Percentiles rank a stretch among this genome's conserved stretches.
These are phyloP conservation scores for Characodon lateralis DNA, from an alignment of 2,797 vertebrate species.

Conservation along the genomic window DNA sequence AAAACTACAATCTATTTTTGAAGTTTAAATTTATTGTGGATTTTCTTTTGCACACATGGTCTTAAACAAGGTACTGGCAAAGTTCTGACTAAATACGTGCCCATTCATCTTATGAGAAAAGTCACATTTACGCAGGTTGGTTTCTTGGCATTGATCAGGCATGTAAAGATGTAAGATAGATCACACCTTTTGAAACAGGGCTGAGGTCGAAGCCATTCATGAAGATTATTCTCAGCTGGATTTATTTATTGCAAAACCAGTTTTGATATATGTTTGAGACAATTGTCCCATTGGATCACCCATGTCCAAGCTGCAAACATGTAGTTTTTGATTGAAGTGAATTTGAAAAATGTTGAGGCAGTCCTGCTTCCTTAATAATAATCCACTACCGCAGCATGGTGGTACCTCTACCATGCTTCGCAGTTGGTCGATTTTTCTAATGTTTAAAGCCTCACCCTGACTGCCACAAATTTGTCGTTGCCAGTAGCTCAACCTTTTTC, in stretches of 20 bases:
- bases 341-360: not conserved
- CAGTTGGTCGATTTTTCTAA: too few species aligned
- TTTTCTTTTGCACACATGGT: not conserved
- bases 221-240: not conserved
- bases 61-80: not conserved
- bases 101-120: not conserved
- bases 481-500: not conserved
- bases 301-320: not conserved
- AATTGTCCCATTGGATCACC: not conserved
- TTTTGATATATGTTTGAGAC: not conserved
- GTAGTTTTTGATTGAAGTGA: not conserved
- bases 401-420: too few species aligned
- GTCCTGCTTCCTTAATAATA: not conserved
- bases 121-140: not conserved
- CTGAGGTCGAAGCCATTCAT: not conserved
- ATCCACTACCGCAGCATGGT: too few species aligned
- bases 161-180: not conserved
- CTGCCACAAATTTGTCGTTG: not conserved
- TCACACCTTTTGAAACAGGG: not conserved
- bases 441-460: too few species aligned
- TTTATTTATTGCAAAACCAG: not conserved
- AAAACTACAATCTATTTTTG: not conserved
- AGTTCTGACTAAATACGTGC: not conserved
- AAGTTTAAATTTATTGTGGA: not conserved
- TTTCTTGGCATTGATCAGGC: not conserved